Evolutionary conservation across 2,797 vertebrate genomes (phyloP), one percentile per base, ranked within the genome.

Genomic region (Pseudochromis fuscus): DNA sequence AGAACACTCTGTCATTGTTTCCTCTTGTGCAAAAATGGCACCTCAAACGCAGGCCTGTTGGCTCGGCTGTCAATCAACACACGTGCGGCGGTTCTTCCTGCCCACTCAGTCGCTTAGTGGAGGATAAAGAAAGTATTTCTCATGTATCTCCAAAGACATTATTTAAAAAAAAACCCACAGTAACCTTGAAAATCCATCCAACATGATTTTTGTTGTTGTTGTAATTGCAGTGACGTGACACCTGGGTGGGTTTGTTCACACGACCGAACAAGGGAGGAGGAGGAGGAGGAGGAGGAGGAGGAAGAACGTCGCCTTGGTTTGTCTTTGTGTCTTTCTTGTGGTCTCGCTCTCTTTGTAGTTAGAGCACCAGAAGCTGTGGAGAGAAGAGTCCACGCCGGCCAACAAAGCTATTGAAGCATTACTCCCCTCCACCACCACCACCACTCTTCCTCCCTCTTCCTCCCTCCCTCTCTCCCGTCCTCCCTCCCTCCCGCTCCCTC

Each of bases 401-500:
- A 87, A 86, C 81, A 81, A 94, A 95, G 95, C 95, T 94, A 94
- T 93, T 94, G 94, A 93, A 95, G 94, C 94, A 94, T 95, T 93
- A 62, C 72, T 57, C 81, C 72, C 65, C 73, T 18, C 24, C 10
- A 19, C 18, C 31, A 4, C 58, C 59, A 57, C 75, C 16, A 16
- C 18, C 37, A 16, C 15, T 40, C 48, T 38, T 35, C 48, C 42
- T 11, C 58, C 63, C 70, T 48, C 27, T 61, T 65, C 55, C 61
- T 59, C 69, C 53, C 52, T 72, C 63, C 67, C 65, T 68, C 46
- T 71, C 82, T 75, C 80, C 58, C 70, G 56, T 67, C 44, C 71
- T 75, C 85, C 74, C 87, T 76, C 71, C 83, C 82, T 59, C 71
- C 58, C 69, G 45, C 72, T 75, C 85, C 76, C 88, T 76, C 83